Base-by-base conservation (phyloP, 2,888 invertebrate genomes). In the Gryllus longicercus region DNA sequence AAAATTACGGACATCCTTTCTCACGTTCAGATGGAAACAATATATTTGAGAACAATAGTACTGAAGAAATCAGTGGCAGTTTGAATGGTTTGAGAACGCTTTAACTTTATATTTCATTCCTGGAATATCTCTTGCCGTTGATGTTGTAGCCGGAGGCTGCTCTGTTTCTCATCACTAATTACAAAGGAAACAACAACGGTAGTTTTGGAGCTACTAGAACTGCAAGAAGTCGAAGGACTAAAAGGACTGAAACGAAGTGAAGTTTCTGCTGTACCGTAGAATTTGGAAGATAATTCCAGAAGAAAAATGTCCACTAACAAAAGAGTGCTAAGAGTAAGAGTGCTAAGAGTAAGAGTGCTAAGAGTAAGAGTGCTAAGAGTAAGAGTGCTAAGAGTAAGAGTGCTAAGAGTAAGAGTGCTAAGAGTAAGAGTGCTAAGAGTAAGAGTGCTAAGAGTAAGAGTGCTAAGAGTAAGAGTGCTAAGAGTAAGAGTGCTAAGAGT, bases 231-330 rank as follows among this genome's bases (percentile, higher is more conserved):
- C 50, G 77, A 50, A 77, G 77, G 50, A 11, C 77, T 77, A 38
- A 77, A 77, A 77, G 77, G 77, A 38, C 50, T 77, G 49, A 77
- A 77, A 77, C 25, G 63, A 51, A 78, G 50, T 49, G 11, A 10
- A 16, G 23, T 21, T 78, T 78, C 38, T 10, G 49, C 77, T 49
- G 4, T 77, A 25, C 25, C 25, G 4, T 25, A 16, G 10, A 38
- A 23, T 10, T 77, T 77, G 77, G 77, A 77, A 77, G 77, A 77
- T 23, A 38, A 21, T 78, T 51, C 78, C 74, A 78, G 78, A 78
- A 78, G 78, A 78, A 78, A 78, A 78, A 1, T 78, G 51, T 51
- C 78, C 50, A 63, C 78, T 78, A 51, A 78, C 51, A 78, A 78
- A 51, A 78, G 51, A 63, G 51, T 77, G 77, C 21, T 21, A 21